Base-by-base conservation (phyloP, 2,888 invertebrate genomes). In the Noctua fimbriata region DNA sequence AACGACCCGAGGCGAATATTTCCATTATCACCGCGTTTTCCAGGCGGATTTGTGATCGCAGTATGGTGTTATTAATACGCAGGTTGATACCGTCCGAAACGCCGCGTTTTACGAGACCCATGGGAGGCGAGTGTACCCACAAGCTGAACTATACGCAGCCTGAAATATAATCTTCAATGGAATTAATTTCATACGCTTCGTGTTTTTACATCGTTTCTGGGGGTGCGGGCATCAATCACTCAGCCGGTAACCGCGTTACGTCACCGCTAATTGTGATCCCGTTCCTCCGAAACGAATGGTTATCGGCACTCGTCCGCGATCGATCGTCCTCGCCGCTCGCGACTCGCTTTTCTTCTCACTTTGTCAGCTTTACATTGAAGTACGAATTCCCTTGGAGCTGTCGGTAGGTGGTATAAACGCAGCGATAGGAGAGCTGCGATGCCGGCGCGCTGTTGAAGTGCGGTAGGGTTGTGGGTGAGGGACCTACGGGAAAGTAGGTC, bases 211-310 rank as follows among this genome's bases (percentile, higher is more conserved):
- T 63, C 87, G 76, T 81, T 87, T 83, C 83, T 79, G 73, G 79
- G 86, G 84, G 85, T 71, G 66, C 75, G 69, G 73, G 80, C 85
- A 94, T 95, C 94, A 93, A 87, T 87, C 92, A 89, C 90, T 87
- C 83, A 85, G 91, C 92, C 93, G 93, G 94, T 94, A 92, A 93
- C 93, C 93, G 91, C 92, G 91, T 94, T 94, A 94, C 93, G 90
- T 89, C 92, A 89, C 92, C 93, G 90, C 94, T 96, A 95, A 96
- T 95, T 95, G 95, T 94, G 93, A 94, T 94, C 94, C 92, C 92
- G 91, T 90, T 88, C 88, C 87, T 88, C 88, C 87, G 73, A 87
- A 88, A 89, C 85, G 89, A 84, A 89, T 83, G 84, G 91, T 90
- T 92, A 94, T 93, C 92, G 92, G 90, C 87, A 89, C 86, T 89